These are phyloP conservation scores for Isichthys henryi DNA, from an alignment of 2,113 vertebrate species.

Conservation along the genomic window DNA sequence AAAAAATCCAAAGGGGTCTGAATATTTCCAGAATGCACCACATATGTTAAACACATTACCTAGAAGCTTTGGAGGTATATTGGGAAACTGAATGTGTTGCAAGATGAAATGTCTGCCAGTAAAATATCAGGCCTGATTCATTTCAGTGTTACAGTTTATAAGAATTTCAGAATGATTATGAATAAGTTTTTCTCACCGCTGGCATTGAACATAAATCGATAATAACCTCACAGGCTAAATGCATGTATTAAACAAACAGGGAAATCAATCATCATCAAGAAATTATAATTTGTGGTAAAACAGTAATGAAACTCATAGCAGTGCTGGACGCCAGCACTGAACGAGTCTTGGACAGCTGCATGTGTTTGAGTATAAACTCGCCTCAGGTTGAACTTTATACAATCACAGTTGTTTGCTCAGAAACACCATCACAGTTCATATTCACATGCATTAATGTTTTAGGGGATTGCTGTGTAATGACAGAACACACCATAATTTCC, in stretches of 20 bases:
- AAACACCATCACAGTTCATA: not conserved
- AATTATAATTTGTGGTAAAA: not conserved
- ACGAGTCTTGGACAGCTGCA: not conserved
- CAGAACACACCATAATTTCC: not conserved
- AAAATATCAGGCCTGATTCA: not conserved
- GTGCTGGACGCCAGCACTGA: not conserved
- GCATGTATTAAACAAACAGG: not conserved
- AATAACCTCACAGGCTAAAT: not conserved
- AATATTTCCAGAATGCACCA: not conserved
- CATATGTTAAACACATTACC: not conserved
- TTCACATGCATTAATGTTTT: not conserved
- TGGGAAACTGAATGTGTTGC: not conserved
- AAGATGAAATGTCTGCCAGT: not conserved
- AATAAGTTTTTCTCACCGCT: not conserved
- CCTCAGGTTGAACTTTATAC: not conserved
- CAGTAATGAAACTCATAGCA: not conserved
- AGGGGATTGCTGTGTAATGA: not conserved
- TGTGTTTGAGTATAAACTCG: not conserved
- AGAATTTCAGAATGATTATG: not conserved
- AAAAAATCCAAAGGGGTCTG: not conserved
- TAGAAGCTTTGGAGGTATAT: not conserved
- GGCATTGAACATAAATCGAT: not conserved
- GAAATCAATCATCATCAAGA: not conserved
- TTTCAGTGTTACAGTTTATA: not conserved
- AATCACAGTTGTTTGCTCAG: not conserved